A percentile compares a stretch with the other conserved stretches of the same genome.
phyloP scores from a whole-genome alignment of 2,797 vertebrate species.

The Anguilla megastoma region DNA sequence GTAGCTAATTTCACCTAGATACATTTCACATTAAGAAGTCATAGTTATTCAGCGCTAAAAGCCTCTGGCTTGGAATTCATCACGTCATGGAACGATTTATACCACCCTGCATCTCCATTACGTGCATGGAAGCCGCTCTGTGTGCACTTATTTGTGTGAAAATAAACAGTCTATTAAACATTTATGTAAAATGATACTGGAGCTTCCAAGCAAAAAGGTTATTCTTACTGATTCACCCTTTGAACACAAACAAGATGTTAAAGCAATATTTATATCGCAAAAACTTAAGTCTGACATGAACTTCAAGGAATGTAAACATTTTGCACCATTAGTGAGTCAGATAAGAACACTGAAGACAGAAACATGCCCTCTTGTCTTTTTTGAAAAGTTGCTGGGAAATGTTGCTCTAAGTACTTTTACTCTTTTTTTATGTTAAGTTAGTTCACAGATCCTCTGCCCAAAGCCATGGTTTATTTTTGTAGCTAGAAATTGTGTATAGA shows the following conservation, averaged over 20 bases:
- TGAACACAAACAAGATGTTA: slow-evolving; percentile 20
- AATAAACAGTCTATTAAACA: slow-evolving; percentile 37
- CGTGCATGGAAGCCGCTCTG: slow-evolving; percentile 21
- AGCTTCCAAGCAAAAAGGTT: slow-evolving; percentile 14
- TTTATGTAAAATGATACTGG: slow-evolving; percentile 35
- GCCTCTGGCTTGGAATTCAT: slow-evolving; percentile 21
- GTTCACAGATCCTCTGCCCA: neutral
- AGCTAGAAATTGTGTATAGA: neutral
- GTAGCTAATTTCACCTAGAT: slow-evolving; percentile 17
- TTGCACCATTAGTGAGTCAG: slow-evolving; percentile 19
- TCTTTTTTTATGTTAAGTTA: neutral
- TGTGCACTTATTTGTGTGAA: slow-evolving; percentile 30
- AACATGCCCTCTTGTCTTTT: slow-evolving; percentile 3
- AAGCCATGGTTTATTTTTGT: neutral
- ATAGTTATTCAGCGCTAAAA: slow-evolving; percentile 24
- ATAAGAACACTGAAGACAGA: neutral
- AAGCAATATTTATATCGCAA: slow-evolving; percentile 36
- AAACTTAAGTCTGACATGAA: slow-evolving; percentile 19
- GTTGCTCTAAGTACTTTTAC: neutral
- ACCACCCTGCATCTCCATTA: slow-evolving; percentile 19
- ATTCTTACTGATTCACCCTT: slow-evolving; percentile 11
- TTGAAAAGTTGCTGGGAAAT: neutral
- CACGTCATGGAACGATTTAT: slow-evolving; percentile 32
- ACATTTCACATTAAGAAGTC: neutral
- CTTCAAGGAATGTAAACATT: slow-evolving; percentile 32